A percentile compares a stretch with the other conserved stretches of the same genome.
phyloP scores from a whole-genome alignment of 2,797 vertebrate genomes.

The Rhynchotus rufescens region DNA sequence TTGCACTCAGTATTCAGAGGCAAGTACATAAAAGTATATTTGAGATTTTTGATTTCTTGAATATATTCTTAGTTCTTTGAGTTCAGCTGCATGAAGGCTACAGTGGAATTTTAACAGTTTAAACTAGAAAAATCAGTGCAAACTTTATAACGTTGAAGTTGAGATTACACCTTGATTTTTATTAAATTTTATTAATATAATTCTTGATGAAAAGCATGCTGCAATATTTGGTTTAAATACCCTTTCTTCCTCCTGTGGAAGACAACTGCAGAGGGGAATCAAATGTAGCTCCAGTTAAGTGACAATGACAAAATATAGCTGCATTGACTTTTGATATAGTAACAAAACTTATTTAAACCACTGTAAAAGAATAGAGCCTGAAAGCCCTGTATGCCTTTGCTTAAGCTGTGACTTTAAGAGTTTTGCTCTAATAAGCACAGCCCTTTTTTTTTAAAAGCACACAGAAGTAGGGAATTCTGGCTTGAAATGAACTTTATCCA shows the following conservation, averaged over 20 bases:
- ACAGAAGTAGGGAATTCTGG: not conserved
- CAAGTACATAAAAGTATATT: not conserved
- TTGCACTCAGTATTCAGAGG: not conserved
- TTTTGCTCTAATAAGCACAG: constrained; percentile 8
- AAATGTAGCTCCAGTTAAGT: constrained; percentile 13
- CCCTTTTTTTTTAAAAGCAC: not conserved
- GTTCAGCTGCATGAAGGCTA: not conserved
- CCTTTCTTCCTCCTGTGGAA: not conserved
- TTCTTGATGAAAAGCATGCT: not conserved
- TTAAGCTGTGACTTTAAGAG: not conserved
- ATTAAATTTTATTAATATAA: constrained; percentile 14
- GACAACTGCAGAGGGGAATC: not conserved
- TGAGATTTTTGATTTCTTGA: constrained; percentile 11
- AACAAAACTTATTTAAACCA: not conserved
- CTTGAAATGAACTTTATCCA: constrained; percentile 3
- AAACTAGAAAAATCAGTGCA: not conserved
- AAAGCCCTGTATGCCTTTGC: not conserved
- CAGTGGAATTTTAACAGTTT: not conserved
- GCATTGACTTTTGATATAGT: constrained; percentile 22
- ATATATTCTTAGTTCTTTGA: not conserved
- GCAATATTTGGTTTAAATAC: not conserved
- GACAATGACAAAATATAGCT: constrained; percentile 26
- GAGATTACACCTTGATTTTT: constrained; percentile 14
- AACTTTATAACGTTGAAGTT: constrained; percentile 11
- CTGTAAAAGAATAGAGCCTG: not conserved